Evolutionary conservation across 2,797 vertebrate species (phyloP).

Genomic region (Lacerta viridis): DNA sequence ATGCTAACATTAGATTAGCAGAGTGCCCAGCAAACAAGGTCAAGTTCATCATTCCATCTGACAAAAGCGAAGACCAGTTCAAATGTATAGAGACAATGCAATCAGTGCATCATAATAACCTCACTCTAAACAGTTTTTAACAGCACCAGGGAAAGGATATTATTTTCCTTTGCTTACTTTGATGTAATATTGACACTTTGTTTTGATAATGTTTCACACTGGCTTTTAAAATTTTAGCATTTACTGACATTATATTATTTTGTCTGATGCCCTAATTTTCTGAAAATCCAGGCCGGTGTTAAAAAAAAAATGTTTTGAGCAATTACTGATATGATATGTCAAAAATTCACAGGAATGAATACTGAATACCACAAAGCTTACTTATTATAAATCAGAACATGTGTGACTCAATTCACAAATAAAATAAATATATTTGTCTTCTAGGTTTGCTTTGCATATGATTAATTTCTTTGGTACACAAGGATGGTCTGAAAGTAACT

Average conservation of each 20-base stretch:
- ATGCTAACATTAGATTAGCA: slow-evolving; percentile 9
- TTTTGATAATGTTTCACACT: background rate
- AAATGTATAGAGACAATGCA: background rate
- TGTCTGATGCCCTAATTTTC: slow-evolving; percentile 1
- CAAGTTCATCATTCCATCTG: background rate
- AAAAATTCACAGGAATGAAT: slow-evolving; percentile 19
- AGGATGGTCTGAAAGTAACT: slow-evolving; percentile 7
- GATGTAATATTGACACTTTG: background rate
- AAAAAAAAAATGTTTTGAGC: background rate
- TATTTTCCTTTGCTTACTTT: background rate
- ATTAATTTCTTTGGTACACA: slow-evolving; percentile 39
- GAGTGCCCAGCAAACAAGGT: slow-evolving; percentile 10
- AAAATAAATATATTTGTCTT: slow-evolving; percentile 30
- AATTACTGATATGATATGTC: slow-evolving; percentile 7
- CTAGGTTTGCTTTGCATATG: background rate
- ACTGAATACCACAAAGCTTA: background rate
- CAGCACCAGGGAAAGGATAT: background rate
- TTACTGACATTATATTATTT: background rate
- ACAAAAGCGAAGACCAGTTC: background rate
- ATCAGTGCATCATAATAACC: slow-evolving; percentile 12
- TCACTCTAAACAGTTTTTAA: background rate
- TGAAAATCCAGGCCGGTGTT: background rate
- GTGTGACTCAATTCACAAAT: slow-evolving; percentile 35
- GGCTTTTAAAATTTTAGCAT: background rate
- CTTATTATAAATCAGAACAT: slow-evolving; percentile 29